These are phyloP conservation scores for Sarcophaga subvicina DNA, from an alignment of 2,888 invertebrate species.

Conservation along the genomic window DNA sequence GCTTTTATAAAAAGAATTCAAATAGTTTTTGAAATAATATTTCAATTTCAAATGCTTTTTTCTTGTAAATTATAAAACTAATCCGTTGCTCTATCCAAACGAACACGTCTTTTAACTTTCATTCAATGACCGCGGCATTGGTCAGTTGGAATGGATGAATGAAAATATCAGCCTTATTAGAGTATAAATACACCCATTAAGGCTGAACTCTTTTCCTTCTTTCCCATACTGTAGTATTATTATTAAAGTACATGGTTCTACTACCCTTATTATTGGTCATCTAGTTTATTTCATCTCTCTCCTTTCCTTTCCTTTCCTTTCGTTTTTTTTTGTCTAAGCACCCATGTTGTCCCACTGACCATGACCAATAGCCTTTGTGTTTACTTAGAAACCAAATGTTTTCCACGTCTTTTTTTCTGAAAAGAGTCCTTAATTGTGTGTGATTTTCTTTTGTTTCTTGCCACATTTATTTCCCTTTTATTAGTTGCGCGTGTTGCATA, in stretches of 20 bases:
- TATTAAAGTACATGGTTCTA: conserved; percentile 25
- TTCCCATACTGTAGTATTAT: conserved; percentile 1
- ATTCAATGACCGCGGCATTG: conserved; percentile 17
- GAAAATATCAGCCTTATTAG: conserved; percentile 57
- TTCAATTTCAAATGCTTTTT: conserved; percentile 27
- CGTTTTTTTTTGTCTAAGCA: background rate
- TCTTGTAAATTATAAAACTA: conserved; percentile 64
- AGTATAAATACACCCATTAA: conserved; percentile 45
- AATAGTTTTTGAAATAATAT: conserved; percentile 25
- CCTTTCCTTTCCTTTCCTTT: background rate
- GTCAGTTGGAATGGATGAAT: conserved; percentile 48
- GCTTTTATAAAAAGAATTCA: conserved; percentile 22
- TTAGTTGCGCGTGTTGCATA: conserved; percentile 65
- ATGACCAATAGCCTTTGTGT: conserved; percentile 58
- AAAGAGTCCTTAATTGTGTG: conserved; percentile 35
- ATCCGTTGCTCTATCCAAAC: conserved; percentile 40
- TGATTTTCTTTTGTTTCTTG: conserved; percentile 22
- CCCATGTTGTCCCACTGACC: conserved; percentile 57
- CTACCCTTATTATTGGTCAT: conserved; percentile 65
- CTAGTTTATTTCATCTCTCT: conserved; percentile 42
- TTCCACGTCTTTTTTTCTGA: conserved; percentile 6
- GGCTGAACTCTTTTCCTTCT: conserved; percentile 36
- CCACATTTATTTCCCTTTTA: conserved; percentile 58
- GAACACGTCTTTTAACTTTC: conserved; percentile 36
- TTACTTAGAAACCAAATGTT: conserved; percentile 38